Base-by-base conservation (phyloP, 2,888 invertebrate genomes). In the Aporophyla lueneburgensis region DNA sequence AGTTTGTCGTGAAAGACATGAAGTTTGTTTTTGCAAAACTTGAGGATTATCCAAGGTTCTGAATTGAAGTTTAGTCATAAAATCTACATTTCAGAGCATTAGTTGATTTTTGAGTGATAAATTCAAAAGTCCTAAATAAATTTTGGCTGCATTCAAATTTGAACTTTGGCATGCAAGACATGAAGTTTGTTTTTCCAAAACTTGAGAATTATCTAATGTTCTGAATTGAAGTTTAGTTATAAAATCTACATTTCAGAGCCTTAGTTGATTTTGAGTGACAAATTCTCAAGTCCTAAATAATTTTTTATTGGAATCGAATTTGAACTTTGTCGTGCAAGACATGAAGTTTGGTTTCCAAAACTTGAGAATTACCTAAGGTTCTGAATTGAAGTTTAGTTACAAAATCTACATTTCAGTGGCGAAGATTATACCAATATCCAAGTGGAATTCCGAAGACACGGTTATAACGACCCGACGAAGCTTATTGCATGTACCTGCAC, bases 351-450 rank as follows among this genome's bases (percentile, higher is more conserved):
- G 43, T 69, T 43, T 63, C 3, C 10, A 21, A 51, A 51, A 27
- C 7, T 16, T 16, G 6, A 16, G 4, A 69, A 46, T n/a, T 43
- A 21, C 21, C 9, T 46, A 7, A 33, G 54, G 19, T 73, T 49
- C 46, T 40, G 40, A 71, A 27, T 27, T 27, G 4, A 69, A 21
- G 27, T 49, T 14, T 10, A 70, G 80, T 24, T 51, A n/a, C 51
- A 59, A 67, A 88, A 84, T 89, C 72, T 86, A 56, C 56, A 84
- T 93, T 93, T 70, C 93, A 93, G 93, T 78, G 75, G 76, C 54
- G 88, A 86, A 73, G 87, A 89, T 74, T 73, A 78, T 27, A 81
- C 81, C 33, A 77, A 86, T 43, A 71, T 86, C 5, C 78, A 76
- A 75, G 78, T 89, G 76, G 77, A 85, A 59, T 62, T 90, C 19